phyloP scores from a whole-genome alignment of 2,797 vertebrate species.

The Hydrocynus forskahlii region DNA sequence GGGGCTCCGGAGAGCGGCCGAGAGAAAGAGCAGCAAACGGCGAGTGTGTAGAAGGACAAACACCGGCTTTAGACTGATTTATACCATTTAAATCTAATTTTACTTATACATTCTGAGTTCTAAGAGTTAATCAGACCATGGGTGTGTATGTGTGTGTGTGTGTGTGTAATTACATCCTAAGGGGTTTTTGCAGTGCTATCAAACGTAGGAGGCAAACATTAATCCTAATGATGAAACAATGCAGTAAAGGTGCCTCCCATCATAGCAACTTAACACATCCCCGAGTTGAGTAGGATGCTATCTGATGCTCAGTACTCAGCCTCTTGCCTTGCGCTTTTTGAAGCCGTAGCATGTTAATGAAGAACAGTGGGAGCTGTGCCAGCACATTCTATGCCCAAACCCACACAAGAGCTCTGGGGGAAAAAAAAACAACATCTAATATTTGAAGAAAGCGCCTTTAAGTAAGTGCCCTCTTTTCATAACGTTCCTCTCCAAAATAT shows the following conservation, averaged over 20 bases:
- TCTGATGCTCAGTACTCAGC: conserved; percentile 65
- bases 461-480: not conserved
- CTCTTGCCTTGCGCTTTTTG: conserved; percentile 60
- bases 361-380: conserved; percentile 39
- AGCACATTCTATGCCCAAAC: not conserved
- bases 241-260: conserved; percentile 43
- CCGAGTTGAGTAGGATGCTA: conserved; percentile 41
- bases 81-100: too few species aligned
- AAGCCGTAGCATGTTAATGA: conserved; percentile 63
- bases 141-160: too few species aligned
- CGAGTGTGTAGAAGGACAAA: too few species aligned
- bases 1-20: too few species aligned
- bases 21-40: too few species aligned
- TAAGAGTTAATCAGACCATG: conserved; percentile 13
- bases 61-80: too few species aligned
- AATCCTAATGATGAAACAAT: conserved; percentile 67
- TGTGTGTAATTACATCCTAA: conserved; percentile 20
- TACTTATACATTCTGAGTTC: too few species aligned
- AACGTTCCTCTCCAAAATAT: too few species aligned
- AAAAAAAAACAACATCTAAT: not conserved
- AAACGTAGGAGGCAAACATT: conserved; percentile 64
- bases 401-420: not conserved
- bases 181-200: conserved; percentile 51
- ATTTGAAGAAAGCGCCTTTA: not conserved
- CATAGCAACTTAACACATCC: conserved; percentile 46